Evolutionary conservation across 2,888 invertebrate species (phyloP).

Genomic region (Drosophila paracracens): DNA sequence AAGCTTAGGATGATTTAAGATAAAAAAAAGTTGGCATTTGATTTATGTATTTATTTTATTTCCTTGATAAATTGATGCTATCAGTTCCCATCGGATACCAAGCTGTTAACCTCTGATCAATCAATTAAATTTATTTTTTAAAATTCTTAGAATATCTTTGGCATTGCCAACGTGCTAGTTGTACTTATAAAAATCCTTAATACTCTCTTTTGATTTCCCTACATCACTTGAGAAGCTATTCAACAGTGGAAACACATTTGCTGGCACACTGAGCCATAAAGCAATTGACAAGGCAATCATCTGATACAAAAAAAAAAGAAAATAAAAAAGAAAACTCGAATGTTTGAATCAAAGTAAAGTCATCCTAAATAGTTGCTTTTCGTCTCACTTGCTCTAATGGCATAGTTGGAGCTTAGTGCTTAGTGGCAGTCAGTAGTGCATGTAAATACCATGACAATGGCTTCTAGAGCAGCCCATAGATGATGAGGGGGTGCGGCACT

Average conservation of each 20-base stretch:
- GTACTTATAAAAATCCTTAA: neutral
- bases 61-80: neutral
- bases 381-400: conserved; percentile 37
- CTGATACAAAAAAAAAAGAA: conserved; percentile 42
- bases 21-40: neutral
- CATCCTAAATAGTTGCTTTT: conserved; percentile 42
- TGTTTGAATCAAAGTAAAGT: conserved; percentile 65
- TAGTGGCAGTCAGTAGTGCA: conserved; percentile 76
- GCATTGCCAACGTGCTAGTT: neutral
- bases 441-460: conserved; percentile 80
- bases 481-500: conserved; percentile 14
- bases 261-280: conserved; percentile 74
- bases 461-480: conserved; percentile 1
- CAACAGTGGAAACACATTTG: conserved; percentile 58
- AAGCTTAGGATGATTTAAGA: neutral
- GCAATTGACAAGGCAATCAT: conserved; percentile 78
- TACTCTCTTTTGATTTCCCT: conserved; percentile 15
- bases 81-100: neutral
- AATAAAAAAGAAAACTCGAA: conserved; percentile 23
- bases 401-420: conserved; percentile 69
- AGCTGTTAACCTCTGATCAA: neutral
- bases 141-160: neutral
- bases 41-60: neutral
- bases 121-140: neutral
- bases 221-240: conserved; percentile 35